A percentile compares a stretch with the other conserved stretches of the same genome.
phyloP scores from a whole-genome alignment of 2,113 vertebrate genomes.

The Hyperopisus bebe region DNA sequence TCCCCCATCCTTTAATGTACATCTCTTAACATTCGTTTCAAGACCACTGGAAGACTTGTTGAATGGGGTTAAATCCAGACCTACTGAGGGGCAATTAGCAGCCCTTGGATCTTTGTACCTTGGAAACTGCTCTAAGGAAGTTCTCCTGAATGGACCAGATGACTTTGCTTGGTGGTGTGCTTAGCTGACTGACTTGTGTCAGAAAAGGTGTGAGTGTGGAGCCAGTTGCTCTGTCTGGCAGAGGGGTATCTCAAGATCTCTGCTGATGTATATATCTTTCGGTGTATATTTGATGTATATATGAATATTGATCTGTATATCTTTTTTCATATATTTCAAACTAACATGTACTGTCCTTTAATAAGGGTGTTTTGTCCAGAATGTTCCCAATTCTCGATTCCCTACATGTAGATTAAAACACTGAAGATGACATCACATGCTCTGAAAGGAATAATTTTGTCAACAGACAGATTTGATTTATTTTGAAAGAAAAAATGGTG shows the following conservation, averaged over 20 bases:
- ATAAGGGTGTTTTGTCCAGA: neutral
- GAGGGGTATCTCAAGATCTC: neutral
- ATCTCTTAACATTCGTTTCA: neutral
- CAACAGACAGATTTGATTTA: neutral
- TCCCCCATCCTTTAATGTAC: neutral
- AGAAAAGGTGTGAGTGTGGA: neutral
- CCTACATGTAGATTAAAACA: neutral
- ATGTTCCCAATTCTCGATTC: neutral
- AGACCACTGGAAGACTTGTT: constrained; percentile 19
- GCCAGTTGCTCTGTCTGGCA: neutral
- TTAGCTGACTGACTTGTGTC: neutral
- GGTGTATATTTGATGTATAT: no score
- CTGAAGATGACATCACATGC: neutral
- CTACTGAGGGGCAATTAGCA: constrained; percentile 7
- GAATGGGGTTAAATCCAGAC: constrained; percentile 12
- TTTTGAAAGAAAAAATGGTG: neutral
- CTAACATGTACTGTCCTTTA: neutral
- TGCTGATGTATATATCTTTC: neutral
- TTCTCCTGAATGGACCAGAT: neutral
- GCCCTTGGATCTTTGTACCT: neutral
- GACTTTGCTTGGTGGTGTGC: neutral
- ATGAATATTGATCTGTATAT: no score
- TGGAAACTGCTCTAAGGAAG: neutral
- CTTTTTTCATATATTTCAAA: neutral
- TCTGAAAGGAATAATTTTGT: neutral